Evolutionary conservation across 2,113 vertebrate genomes (phyloP).

Genomic region (Rattus rattus): DNA sequence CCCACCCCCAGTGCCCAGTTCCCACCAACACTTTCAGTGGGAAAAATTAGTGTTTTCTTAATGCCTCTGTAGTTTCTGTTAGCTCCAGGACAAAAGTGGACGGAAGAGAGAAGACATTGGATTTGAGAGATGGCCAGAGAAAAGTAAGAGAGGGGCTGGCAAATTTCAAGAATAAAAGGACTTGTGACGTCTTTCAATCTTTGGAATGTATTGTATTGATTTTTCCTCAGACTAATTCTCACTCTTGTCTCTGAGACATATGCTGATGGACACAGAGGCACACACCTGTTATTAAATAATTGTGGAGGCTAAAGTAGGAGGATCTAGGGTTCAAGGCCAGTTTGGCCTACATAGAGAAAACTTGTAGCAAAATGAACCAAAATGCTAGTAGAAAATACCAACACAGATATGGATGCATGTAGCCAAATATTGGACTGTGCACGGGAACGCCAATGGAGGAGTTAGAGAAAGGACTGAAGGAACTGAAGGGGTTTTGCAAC

Average conservation of each 20-base stretch:
- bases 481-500: no score
- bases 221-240: neutral
- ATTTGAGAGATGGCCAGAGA: neutral
- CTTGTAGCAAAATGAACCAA: neutral
- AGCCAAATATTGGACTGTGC: no score
- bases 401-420: no score
- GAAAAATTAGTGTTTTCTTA: neutral
- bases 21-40: neutral
- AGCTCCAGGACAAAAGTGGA: neutral
- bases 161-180: neutral
- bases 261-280: neutral
- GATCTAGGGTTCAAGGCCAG: neutral
- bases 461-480: no score
- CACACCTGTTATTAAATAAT: neutral
- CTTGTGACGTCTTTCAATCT: neutral
- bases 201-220: neutral
- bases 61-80: neutral
- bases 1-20: neutral
- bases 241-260: neutral
- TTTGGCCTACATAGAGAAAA: neutral
- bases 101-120: neutral
- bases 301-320: neutral
- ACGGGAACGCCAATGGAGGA: no score
- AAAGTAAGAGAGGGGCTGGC: neutral
- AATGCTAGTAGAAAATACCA: neutral